Evolutionary conservation across 2,113 vertebrate species (phyloP).

Genomic region (Hemichromis elongatus): DNA sequence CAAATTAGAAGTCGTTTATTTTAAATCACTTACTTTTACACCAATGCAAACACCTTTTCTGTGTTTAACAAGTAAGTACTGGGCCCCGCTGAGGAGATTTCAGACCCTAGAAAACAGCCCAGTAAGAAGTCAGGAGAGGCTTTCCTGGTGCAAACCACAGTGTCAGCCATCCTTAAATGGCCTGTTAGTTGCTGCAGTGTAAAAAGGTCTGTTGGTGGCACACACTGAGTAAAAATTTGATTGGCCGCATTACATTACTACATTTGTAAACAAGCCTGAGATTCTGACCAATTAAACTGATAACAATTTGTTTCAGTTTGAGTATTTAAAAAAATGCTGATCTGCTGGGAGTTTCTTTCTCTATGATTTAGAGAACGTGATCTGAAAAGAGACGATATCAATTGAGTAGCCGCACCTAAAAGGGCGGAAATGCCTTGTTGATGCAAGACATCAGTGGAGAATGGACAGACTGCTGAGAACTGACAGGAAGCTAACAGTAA

Average conservation of each 20-base stretch:
- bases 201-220: background rate
- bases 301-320: background rate
- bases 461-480: background rate
- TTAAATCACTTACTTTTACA: background rate
- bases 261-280: background rate
- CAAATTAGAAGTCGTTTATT: background rate
- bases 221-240: background rate
- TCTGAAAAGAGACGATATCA: background rate
- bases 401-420: background rate
- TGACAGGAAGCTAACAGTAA: background rate
- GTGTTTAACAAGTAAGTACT: background rate
- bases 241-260: background rate
- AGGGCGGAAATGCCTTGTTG: fast-evolving
- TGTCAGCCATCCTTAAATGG: background rate
- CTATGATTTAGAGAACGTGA: background rate
- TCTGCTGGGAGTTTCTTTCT: background rate
- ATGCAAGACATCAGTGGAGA: background rate
- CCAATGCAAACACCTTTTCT: background rate
- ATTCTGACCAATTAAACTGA: background rate
- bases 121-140: background rate
- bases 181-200: background rate
- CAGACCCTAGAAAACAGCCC: background rate
- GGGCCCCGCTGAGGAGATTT: background rate
- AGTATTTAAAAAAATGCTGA: background rate
- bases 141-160: background rate